Percentiles rank a stretch among this genome's conserved stretches.
Evolutionary conservation across 2,888 invertebrate species (phyloP).

Genomic region (Dasypogon diadema): DNA sequence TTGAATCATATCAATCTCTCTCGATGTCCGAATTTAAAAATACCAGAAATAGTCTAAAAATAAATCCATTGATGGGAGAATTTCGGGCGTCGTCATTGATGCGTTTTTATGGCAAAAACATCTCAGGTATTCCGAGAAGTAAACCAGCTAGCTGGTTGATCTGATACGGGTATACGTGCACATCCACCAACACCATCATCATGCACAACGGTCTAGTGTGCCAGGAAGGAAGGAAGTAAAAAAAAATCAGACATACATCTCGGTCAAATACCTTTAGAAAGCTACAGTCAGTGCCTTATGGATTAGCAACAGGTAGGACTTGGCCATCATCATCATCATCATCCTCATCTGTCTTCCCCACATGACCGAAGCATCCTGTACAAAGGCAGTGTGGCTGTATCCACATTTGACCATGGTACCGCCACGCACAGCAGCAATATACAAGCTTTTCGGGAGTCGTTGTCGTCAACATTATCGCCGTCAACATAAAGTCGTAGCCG

Average conservation of each 20-base stretch:
- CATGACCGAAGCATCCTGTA: neutral
- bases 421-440: neutral
- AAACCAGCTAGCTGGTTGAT: neutral
- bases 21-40: neutral
- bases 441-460: neutral
- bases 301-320: slow-evolving; percentile 9
- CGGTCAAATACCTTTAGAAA: slow-evolving; percentile 18
- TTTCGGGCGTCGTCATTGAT: neutral
- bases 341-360: slow-evolving; percentile 1
- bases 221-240: neutral
- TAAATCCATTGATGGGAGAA: neutral
- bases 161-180: too few species aligned
- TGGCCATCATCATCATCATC: too few species aligned
- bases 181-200: neutral
- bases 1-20: neutral
- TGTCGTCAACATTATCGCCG: too few species aligned
- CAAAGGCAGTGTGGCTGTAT: neutral
- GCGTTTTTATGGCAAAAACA: slow-evolving; percentile 1
- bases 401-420: neutral
- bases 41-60: neutral
- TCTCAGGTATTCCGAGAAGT: neutral
- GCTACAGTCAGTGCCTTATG: neutral
- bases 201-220: neutral
- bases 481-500: neutral
- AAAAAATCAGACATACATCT: slow-evolving; percentile 5